Percentiles rank a stretch among this genome's conserved stretches.
These are phyloP conservation scores for Trematomus bernacchii DNA, from an alignment of 2,797 vertebrate genomes.

Conservation along the genomic window DNA sequence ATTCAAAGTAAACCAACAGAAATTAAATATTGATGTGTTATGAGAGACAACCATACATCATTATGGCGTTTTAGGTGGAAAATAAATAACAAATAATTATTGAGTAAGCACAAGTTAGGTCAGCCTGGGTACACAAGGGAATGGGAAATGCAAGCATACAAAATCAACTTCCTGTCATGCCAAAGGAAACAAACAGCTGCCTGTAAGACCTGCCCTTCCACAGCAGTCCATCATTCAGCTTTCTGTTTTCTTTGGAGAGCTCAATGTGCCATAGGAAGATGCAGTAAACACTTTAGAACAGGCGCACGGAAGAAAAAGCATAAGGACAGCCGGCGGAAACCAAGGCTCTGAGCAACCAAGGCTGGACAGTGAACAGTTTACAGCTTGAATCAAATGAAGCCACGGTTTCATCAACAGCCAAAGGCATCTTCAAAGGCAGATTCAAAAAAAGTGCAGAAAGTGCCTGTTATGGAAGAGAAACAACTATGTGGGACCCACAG, in stretches of 20 bases:
- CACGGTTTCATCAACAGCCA: conserved; percentile 73
- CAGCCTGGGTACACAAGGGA: conserved; percentile 35
- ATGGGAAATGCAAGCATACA: not conserved
- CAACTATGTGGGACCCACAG: conserved; percentile 45
- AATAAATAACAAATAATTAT: conserved; percentile 64
- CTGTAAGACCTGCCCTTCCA: conserved; percentile 25
- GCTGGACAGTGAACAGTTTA: conserved; percentile 60
- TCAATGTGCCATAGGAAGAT: conserved; percentile 26
- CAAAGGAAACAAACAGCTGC: conserved; percentile 40
- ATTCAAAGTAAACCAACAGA: conserved; percentile 69
- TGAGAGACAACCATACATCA: conserved; percentile 69
- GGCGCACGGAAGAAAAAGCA: conserved; percentile 50
- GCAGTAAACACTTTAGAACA: conserved; percentile 50
- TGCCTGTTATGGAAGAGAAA: conserved; percentile 43
- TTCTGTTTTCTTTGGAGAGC: conserved; percentile 53
- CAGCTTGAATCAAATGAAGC: conserved; percentile 52
- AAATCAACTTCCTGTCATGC: conserved; percentile 25
- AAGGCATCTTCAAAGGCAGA: conserved; percentile 68
- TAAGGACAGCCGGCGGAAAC: conserved; percentile 35
- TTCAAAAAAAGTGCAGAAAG: conserved; percentile 24
- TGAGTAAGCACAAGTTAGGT: conserved; percentile 48
- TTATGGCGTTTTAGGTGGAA: conserved; percentile 63
- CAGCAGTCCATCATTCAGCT: conserved; percentile 46
- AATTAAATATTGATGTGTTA: conserved; percentile 69
- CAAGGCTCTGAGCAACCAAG: conserved; percentile 60